Conservation (phyloP, 2,797 vertebrate genomes). For the Miichthys miiuy region DNA sequence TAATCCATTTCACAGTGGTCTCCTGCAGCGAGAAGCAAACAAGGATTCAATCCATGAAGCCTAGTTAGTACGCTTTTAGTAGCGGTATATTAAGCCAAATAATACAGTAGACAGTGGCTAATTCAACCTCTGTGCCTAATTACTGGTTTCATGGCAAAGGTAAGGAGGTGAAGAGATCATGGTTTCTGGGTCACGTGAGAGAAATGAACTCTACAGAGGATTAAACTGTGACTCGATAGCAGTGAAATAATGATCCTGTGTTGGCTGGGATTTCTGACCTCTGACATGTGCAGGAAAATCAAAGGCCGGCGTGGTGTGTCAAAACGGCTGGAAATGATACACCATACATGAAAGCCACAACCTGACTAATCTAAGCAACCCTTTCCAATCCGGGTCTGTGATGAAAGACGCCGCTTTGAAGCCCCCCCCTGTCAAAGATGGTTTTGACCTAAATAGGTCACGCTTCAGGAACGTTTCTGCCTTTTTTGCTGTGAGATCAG, state of each 20-base stretch:
- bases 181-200: conserved; percentile 31
- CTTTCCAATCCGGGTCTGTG: conserved; percentile 27
- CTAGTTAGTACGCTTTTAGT: conserved; percentile 55
- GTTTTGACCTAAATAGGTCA: conserved; percentile 66
- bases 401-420: conserved; percentile 77
- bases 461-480: conserved; percentile 39
- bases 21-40: conserved; percentile 66
- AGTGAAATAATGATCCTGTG: conserved; percentile 62
- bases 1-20: conserved; percentile 75
- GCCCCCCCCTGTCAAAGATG: conserved; percentile 44
- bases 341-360: conserved; percentile 61
- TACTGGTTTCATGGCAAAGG: conserved; percentile 36
- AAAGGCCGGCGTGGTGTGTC: conserved; percentile 57
- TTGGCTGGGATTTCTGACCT: conserved; percentile 71
- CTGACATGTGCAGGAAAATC: conserved; percentile 62
- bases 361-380: conserved; percentile 54
- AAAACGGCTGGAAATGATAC: conserved; percentile 65
- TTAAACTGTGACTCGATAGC: conserved; percentile 64
- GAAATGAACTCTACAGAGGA: conserved; percentile 49
- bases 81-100: conserved; percentile 38
- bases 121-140: conserved; percentile 42
- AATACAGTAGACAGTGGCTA: conserved; percentile 22
- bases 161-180: conserved; percentile 62
- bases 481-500: conserved; percentile 19
- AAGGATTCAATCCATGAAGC: conserved; percentile 54